Evolutionary conservation across 2,113 vertebrate species (phyloP).

Genomic region (Takifugu bimaculatus): DNA sequence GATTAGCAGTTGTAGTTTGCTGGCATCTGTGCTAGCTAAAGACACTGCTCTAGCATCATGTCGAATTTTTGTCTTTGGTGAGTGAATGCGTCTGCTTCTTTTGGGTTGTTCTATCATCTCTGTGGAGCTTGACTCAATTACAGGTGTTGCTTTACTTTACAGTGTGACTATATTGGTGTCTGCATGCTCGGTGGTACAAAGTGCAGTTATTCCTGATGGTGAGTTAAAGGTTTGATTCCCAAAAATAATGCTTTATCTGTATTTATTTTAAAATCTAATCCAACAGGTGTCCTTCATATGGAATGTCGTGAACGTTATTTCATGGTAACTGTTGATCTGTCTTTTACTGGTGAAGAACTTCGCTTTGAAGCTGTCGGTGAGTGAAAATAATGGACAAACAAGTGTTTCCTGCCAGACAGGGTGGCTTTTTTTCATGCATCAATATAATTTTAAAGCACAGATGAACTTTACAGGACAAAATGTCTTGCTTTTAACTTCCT

Average conservation of each 20-base stretch:
- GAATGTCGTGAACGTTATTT: conserved; percentile 45
- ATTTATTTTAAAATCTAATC: no score
- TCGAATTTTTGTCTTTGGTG: conserved; percentile 21
- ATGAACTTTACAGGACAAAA: no score
- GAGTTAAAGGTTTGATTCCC: background rate
- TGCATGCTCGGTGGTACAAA: background rate
- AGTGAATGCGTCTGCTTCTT: background rate
- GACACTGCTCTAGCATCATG: conserved; percentile 54
- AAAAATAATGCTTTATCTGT: background rate
- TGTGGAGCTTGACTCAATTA: fast-evolving
- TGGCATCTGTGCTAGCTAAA: conserved; percentile 32
- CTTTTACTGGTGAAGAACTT: conserved; percentile 18
- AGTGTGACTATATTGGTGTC: conserved; percentile 39
- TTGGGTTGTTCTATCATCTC: no score
- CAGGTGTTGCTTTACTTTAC: background rate
- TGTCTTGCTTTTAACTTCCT: no score
- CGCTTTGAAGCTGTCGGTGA: conserved; percentile 54
- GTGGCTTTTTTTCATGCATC: no score
- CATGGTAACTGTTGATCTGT: conserved; percentile 32
- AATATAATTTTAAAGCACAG: no score
- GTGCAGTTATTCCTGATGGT: conserved; percentile 8
- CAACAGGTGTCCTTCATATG: conserved; percentile 22
- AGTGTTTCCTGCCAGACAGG: no score
- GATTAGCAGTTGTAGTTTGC: conserved; percentile 37
- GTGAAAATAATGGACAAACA: background rate